Conservation (phyloP, 1,140 invertebrate species). For the Neotoxoptera formosana region DNA sequence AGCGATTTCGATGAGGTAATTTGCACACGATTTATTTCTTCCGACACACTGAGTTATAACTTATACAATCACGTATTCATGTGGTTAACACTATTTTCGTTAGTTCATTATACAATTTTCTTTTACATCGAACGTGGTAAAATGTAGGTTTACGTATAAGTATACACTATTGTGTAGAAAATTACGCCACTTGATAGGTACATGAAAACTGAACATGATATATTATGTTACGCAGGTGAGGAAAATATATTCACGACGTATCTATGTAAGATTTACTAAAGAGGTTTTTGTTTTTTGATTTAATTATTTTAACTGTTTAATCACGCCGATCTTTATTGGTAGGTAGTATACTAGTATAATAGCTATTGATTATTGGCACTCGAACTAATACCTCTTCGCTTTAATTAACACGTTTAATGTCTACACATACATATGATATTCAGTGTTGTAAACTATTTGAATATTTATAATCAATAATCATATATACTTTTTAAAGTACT, state of each 20-base stretch:
- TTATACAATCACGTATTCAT: neutral
- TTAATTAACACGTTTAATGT: neutral
- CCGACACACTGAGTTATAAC: neutral
- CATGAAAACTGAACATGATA: neutral
- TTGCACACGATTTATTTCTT: slow-evolving; percentile 40
- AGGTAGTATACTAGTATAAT: neutral
- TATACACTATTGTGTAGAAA: neutral
- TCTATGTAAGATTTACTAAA: neutral
- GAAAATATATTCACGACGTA: neutral
- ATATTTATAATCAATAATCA: neutral
- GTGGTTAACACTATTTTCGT: slow-evolving; percentile 2
- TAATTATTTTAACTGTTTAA: neutral
- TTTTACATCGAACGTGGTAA: neutral
- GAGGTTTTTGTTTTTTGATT: neutral
- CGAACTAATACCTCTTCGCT: neutral
- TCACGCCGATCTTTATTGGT: neutral
- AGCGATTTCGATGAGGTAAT: slow-evolving; percentile 77
- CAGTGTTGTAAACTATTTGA: slow-evolving; percentile 9
- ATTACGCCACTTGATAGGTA: neutral
- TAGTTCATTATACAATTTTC: neutral
- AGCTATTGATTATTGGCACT: neutral
- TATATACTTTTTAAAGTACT: neutral
- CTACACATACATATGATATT: neutral
- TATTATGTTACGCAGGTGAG: neutral
- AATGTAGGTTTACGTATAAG: neutral